Evolutionary conservation across 2,797 vertebrate genomes (phyloP), one percentile per base, ranked within the genome.

Genomic region (Oreochromis mossambicus): DNA sequence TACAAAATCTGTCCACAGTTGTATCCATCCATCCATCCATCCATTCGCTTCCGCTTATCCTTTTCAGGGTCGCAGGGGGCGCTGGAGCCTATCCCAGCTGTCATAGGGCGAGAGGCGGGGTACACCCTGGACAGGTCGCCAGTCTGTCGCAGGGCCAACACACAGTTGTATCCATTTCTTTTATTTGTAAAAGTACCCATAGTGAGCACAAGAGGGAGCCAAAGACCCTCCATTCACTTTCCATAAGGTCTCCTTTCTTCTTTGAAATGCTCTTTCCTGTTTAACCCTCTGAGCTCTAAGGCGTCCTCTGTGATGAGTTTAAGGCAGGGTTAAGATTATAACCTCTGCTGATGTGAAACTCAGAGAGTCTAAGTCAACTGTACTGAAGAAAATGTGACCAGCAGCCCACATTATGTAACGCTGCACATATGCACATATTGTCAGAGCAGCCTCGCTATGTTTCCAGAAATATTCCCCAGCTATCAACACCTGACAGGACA

Each of bases 401-500:
- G 66, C 66, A 73, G 15, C 66, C 19, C 52, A 77, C 29, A 5
- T 79, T 41, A 50, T 76, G 75, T 26, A 66, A 86, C 29, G 6
- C 15, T 66, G 2, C 51, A 10, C 13, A 19, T 48, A 12, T 19
- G 41, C 66, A 56, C 75, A 80, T 43, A 70, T 70, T 54, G 56
- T 84, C 56, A 70, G 38, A 77, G 83, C 70, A 84, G 17, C 56
- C 4, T 0, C 6, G 4, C 55, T 43, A 1, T 56, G 78, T 61
- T 89, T 82, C 82, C 88, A 80, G 54, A 48, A 73, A 73, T 48
- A 73, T 73, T 50, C 15, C 24, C 14, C 34, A 66, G 51, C 55
- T 66, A 46, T 56, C 38, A 77, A 48, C 70, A 80, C 83, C 80
- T 86, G 75, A 77, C 77, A 83, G 77, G 52, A 75, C 78, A 90